Evolutionary conservation across 2,113 vertebrate genomes (phyloP).

Genomic region (mouse (Mus musculus)): DNA sequence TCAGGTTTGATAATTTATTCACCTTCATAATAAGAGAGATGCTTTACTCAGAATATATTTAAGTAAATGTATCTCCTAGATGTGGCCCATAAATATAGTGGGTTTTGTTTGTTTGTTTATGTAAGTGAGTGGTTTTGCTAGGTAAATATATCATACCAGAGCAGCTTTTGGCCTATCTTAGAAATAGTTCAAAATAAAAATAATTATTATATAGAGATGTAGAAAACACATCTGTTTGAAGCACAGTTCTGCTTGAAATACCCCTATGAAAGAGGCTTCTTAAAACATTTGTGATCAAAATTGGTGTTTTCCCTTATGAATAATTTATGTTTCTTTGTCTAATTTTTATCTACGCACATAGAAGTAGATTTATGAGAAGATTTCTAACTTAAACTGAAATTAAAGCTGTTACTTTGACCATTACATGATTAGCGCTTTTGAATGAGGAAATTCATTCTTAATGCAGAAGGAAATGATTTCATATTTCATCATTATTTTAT

Average conservation of each 20-base stretch:
- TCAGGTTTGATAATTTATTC: not conserved
- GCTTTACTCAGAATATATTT: slow-evolving; percentile 1
- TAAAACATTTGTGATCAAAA: not conserved
- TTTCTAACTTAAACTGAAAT: slow-evolving; percentile 42
- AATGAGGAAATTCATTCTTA: slow-evolving; percentile 51
- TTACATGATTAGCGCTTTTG: slow-evolving; percentile 15
- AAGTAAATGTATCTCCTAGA: not conserved
- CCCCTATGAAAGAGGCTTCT: not conserved
- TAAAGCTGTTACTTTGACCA: not conserved
- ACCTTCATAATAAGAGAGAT: slow-evolving; percentile 22
- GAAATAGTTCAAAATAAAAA: not conserved
- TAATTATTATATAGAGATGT: not conserved
- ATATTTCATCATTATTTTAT: slow-evolving; percentile 66
- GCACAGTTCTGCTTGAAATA: not conserved
- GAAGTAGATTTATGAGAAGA: not conserved
- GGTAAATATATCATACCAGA: not conserved
- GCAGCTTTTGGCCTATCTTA: not conserved
- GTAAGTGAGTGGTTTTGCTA: not conserved
- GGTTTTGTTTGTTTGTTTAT: not conserved
- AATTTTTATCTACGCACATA: not conserved
- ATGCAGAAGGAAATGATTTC: slow-evolving; percentile 62
- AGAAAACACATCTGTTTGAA: not conserved
- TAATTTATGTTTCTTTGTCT: not conserved
- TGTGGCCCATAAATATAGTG: not conserved
- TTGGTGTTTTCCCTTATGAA: not conserved